A percentile compares a stretch with the other conserved stretches of the same genome.
Evolutionary conservation across 2,797 vertebrate genomes (phyloP).

Genomic region (Sebastes miniatus): DNA sequence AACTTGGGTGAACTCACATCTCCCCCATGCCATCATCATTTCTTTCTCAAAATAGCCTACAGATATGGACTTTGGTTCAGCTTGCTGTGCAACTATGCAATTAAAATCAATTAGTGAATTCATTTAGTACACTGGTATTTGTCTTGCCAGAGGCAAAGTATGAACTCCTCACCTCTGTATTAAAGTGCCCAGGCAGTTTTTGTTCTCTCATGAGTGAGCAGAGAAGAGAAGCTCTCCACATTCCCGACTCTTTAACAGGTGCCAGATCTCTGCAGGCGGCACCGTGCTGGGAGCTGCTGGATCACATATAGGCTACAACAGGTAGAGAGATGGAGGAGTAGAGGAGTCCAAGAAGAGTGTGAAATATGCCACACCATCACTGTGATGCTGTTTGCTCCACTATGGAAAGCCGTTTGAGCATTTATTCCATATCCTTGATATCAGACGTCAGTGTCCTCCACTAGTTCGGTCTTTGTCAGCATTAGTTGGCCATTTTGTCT

Average conservation of each 20-base stretch:
- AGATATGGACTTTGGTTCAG: background rate
- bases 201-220: constrained; percentile 12
- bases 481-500: too few relatives aligned
- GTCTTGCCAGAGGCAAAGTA: background rate
- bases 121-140: background rate
- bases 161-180: constrained; percentile 21
- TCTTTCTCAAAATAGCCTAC: background rate
- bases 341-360: background rate
- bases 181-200: constrained; percentile 1
- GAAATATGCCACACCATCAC: background rate
- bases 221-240: constrained; percentile 3
- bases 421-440: too few relatives aligned
- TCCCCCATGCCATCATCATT: background rate
- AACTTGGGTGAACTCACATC: background rate
- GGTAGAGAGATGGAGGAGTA: background rate
- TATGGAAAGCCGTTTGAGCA: too few relatives aligned
- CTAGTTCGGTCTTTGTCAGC: too few relatives aligned
- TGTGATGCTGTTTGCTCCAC: background rate
- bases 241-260: constrained; percentile 2
- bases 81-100: constrained; percentile 16
- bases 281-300: background rate
- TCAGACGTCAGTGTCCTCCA: too few relatives aligned
- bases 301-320: background rate
- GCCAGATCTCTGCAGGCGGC: background rate
- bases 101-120: constrained; percentile 15